Percentiles rank a stretch among this genome's conserved stretches.
Evolutionary conservation across 2,888 invertebrate species (phyloP).

Genomic region (Byasa hedistus): DNA sequence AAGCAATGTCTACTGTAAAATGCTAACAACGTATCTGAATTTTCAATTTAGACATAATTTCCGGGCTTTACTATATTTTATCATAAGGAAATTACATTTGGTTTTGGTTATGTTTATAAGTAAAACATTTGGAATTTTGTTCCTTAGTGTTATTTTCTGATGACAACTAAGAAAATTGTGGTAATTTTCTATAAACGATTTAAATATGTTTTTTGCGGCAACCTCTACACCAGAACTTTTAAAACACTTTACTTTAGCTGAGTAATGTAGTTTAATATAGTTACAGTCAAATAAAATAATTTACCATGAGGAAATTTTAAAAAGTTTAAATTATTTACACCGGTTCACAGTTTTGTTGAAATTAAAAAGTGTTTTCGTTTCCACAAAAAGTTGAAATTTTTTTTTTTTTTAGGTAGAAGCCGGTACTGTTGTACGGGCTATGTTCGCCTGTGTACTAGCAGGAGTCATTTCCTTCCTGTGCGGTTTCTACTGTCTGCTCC

Average conservation of each 20-base stretch:
- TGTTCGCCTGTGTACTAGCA: conserved; percentile 88
- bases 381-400: neutral
- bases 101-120: neutral
- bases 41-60: conserved; percentile 12
- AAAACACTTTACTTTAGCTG: neutral
- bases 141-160: conserved; percentile 4
- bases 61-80: conserved; percentile 5
- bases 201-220: conserved; percentile 15
- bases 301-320: too few relatives aligned
- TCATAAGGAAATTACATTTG: neutral
- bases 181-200: conserved; percentile 18
- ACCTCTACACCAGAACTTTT: conserved; percentile 20
- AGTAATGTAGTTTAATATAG: too few relatives aligned
- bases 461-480: conserved; percentile 85
- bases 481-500: conserved; percentile 92
- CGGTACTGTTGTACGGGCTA: conserved; percentile 75
- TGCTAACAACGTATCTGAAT: conserved; percentile 2
- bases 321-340: neutral
- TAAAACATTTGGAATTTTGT: conserved; percentile 1
- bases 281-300: too few relatives aligned
- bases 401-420: conserved; percentile 49
- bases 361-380: neutral
- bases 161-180: conserved; percentile 20
- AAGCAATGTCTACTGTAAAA: conserved; percentile 7
- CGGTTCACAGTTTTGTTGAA: neutral